Conservation (phyloP, 2,797 vertebrate genomes). For the Podargus strigoides region DNA sequence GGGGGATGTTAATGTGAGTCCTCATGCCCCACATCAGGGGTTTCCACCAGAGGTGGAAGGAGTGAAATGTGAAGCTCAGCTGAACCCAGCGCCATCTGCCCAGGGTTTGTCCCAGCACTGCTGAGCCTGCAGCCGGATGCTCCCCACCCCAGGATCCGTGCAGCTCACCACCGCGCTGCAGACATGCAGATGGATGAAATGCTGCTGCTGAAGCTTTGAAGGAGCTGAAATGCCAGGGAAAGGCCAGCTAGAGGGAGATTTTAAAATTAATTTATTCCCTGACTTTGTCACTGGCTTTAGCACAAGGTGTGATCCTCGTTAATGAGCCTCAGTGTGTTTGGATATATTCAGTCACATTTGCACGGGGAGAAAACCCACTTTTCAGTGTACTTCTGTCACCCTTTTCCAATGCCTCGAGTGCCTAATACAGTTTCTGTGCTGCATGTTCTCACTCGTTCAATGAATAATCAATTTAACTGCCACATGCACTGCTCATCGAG, state of each 20-base stretch:
- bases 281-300: neutral
- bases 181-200: fast-evolving
- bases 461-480: slow-evolving; percentile 22
- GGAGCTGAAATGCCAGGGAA: neutral
- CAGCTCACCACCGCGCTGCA: neutral
- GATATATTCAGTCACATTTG: neutral
- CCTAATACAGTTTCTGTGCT: neutral
- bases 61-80: neutral
- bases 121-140: fast-evolving
- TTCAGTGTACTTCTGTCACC: neutral
- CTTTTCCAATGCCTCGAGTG: neutral
- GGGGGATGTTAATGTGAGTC: neutral
- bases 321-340: fast-evolving
- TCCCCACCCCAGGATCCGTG: fast-evolving
- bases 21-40: neutral
- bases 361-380: neutral
- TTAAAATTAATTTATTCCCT: neutral
- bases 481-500: neutral
- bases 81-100: fast-evolving
- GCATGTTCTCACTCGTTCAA: neutral
- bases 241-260: neutral
- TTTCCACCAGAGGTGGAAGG: neutral
- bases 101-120: fast-evolving
- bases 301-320: neutral
- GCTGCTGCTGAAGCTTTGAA: neutral